Conservation (phyloP, 2,113 vertebrate genomes). For the Cyprinus carpio region DNA sequence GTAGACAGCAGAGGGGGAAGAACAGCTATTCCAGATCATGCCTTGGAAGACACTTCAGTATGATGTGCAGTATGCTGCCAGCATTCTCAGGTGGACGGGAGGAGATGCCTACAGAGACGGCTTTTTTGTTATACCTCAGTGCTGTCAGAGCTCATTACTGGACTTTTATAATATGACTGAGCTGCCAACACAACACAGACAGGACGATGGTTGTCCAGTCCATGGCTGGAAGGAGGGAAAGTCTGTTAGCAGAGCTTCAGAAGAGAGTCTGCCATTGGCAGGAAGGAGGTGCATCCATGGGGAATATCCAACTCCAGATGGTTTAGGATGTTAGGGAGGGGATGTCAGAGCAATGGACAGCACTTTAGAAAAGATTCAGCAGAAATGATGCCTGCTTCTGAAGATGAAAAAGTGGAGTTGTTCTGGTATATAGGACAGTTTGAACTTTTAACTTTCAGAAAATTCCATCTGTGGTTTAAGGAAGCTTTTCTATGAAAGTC, state of each 20-base stretch:
- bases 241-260: slow-evolving; percentile 14
- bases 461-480: too few species aligned
- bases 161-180: slow-evolving; percentile 33
- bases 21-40: neutral
- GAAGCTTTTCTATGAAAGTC: too few species aligned
- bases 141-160: slow-evolving; percentile 42
- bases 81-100: slow-evolving; percentile 2
- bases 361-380: slow-evolving; percentile 6
- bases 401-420: neutral
- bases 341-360: neutral
- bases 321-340: neutral
- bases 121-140: slow-evolving; percentile 29
- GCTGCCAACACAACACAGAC: slow-evolving; percentile 37
- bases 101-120: slow-evolving; percentile 15
- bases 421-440: too few species aligned
- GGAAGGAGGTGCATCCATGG: neutral
- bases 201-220: neutral
- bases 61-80: neutral
- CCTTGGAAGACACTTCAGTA: neutral
- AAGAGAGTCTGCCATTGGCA: slow-evolving; percentile 30
- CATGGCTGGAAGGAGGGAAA: neutral
- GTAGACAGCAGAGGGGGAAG: neutral
- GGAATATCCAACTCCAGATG: slow-evolving; percentile 20
- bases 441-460: too few species aligned
- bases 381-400: neutral